phyloP scores from a whole-genome alignment of 2,113 vertebrate genomes.

The Cacatua alba region DNA sequence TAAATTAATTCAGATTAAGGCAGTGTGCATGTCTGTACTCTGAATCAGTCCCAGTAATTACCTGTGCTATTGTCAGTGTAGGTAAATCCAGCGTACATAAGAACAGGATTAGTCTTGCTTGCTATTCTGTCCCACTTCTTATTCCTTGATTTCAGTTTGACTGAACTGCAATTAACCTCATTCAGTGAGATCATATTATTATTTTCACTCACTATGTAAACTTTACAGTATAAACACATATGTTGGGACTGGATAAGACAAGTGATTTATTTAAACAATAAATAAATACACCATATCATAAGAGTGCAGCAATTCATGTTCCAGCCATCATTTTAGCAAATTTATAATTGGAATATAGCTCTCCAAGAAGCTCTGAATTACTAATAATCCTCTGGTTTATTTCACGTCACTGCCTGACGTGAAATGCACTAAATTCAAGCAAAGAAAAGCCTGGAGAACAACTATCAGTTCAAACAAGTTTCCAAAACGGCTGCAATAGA shows the following conservation, averaged over 20 bases:
- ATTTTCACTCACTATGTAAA: slow-evolving; percentile 28
- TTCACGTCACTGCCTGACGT: neutral
- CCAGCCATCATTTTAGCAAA: neutral
- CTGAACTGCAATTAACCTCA: slow-evolving; percentile 56
- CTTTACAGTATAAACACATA: slow-evolving; percentile 33
- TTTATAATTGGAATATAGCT: neutral
- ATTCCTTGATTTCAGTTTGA: neutral
- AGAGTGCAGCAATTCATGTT: neutral
- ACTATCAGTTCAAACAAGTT: neutral
- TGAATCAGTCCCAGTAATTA: neutral
- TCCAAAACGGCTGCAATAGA: neutral
- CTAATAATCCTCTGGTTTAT: neutral
- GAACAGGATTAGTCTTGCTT: neutral
- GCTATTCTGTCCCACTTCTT: neutral
- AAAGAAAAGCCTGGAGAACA: neutral
- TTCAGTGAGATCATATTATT: slow-evolving; percentile 1
- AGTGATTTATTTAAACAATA: neutral
- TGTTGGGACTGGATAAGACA: slow-evolving; percentile 1
- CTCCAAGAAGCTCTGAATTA: neutral
- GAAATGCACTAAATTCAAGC: neutral
- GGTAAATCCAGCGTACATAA: neutral
- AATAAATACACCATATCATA: neutral
- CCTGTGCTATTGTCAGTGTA: neutral
- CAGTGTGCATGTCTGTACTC: neutral
- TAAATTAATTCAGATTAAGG: neutral